Conservation (phyloP, 2,113 vertebrate species). For the Physeter macrocephalus region DNA sequence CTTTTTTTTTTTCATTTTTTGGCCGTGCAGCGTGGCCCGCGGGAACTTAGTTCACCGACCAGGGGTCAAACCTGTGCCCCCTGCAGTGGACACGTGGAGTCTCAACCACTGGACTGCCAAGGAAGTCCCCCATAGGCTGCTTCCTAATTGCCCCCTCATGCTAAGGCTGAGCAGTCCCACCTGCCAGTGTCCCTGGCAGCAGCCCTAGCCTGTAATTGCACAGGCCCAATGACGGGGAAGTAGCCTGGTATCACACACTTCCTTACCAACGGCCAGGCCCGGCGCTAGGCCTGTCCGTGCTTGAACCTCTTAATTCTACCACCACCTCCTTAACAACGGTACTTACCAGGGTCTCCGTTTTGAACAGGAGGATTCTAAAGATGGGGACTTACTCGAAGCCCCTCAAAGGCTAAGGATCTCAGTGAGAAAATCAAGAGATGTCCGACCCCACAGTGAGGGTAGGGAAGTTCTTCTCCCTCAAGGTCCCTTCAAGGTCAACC, state of each 20-base stretch:
- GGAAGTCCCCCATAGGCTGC: not conserved
- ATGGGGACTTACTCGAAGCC: not conserved
- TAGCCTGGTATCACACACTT: accelerated
- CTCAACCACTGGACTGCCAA: too few relatives aligned
- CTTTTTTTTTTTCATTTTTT: too few relatives aligned
- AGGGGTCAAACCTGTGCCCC: too few relatives aligned
- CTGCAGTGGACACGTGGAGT: too few relatives aligned
- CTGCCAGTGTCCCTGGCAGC: not conserved
- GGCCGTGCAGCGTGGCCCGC: too few relatives aligned
- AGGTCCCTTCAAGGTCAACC: not conserved
- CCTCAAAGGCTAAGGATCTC: not conserved
- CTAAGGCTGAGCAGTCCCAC: not conserved
- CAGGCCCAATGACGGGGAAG: accelerated
- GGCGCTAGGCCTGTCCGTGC: accelerated
- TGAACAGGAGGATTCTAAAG: not conserved
- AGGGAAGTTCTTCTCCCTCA: not conserved
- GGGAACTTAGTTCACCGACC: too few relatives aligned
- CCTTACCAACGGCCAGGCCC: not conserved
- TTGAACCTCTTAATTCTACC: too few relatives aligned
- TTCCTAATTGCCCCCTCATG: accelerated
- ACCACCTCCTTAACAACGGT: accelerated
- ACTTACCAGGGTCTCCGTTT: accelerated
- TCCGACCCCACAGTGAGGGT: accelerated
- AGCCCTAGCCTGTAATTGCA: accelerated
- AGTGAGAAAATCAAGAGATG: not conserved